Evolutionary conservation across 2,113 vertebrate genomes (phyloP).

Genomic region (Forbesichthys agassizii): DNA sequence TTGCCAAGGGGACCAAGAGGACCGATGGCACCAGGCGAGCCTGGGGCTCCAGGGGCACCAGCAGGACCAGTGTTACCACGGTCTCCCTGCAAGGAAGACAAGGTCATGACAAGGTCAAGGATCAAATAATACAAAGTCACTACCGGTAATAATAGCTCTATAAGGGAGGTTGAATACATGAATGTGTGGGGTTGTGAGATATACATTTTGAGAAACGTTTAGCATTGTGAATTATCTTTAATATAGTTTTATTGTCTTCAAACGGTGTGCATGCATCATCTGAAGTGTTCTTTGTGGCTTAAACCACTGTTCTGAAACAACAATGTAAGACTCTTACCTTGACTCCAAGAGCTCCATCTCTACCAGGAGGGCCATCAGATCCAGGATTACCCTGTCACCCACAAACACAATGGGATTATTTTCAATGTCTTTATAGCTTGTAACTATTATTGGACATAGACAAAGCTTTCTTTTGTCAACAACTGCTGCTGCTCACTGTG

Average conservation of each 20-base stretch:
- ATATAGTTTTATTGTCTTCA: no score
- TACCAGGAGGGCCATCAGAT: constrained; percentile 91
- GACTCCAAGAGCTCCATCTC: constrained; percentile 86
- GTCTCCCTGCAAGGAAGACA: constrained; percentile 82
- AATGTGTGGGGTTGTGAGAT: no score
- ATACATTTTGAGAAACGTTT: no score
- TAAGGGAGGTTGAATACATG: background rate
- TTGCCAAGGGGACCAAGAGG: constrained; percentile 93
- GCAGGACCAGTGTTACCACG: constrained; percentile 89
- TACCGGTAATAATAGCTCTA: background rate
- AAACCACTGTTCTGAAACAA: background rate
- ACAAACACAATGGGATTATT: constrained; percentile 1
- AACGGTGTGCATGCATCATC: background rate
- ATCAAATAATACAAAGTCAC: background rate
- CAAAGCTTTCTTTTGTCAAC: background rate
- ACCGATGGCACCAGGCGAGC: constrained; percentile 86
- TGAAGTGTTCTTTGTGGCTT: background rate
- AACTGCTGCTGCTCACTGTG: no score
- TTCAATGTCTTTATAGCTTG: background rate
- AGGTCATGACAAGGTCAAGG: background rate
- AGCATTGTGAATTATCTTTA: no score
- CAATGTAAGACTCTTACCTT: constrained; percentile 78
- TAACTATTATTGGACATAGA: no score
- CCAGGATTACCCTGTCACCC: constrained; percentile 86
- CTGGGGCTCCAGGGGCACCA: constrained; percentile 89